Evolutionary conservation across 1,140 invertebrate species (phyloP).

Genomic region (Drosophila kanapiae): DNA sequence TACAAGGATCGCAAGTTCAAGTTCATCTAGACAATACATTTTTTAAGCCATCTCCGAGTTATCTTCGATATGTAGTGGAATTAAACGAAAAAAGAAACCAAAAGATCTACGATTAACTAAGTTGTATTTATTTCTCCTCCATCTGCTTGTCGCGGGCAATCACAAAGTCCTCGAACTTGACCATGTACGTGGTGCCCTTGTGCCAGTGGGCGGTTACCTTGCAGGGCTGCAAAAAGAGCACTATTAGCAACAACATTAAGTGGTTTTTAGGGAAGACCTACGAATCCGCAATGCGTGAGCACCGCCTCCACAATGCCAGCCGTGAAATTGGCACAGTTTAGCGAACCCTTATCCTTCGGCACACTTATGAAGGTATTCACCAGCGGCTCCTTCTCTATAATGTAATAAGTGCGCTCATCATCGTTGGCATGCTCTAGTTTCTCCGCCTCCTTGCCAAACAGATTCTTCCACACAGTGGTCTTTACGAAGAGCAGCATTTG

Average conservation of each 20-base stretch:
- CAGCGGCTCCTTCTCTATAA: constrained; percentile 99
- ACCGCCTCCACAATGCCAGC: constrained; percentile 99
- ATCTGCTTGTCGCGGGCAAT: constrained; percentile 96
- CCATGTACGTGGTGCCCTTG: constrained; percentile 99
- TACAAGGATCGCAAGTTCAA: constrained; percentile 90
- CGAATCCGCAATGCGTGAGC: constrained; percentile 96
- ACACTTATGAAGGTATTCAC: constrained; percentile 99
- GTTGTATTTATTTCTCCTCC: constrained; percentile 89
- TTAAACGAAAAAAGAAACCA: constrained; percentile 45
- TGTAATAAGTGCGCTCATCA: constrained; percentile 98
- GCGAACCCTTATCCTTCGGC: constrained; percentile 97
- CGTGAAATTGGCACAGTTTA: constrained; percentile 99
- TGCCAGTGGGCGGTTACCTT: constrained; percentile 99
- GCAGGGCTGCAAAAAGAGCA: constrained; percentile 90
- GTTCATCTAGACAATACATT: constrained; percentile 85
- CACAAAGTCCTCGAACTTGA: constrained; percentile 98
- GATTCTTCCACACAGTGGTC: constrained; percentile 97
- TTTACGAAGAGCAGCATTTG: constrained; percentile 98
- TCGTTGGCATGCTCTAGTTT: constrained; percentile 99
- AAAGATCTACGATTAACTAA: constrained; percentile 20
- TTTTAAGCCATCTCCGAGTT: constrained; percentile 15
- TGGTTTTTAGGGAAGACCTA: constrained; percentile 87
- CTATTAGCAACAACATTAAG: constrained; percentile 62
- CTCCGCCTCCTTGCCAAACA: constrained; percentile 99
- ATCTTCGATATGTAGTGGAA: constrained; percentile 48